Evolutionary conservation across 2,888 invertebrate genomes (phyloP).

Genomic region (Endomychus coccineus): DNA sequence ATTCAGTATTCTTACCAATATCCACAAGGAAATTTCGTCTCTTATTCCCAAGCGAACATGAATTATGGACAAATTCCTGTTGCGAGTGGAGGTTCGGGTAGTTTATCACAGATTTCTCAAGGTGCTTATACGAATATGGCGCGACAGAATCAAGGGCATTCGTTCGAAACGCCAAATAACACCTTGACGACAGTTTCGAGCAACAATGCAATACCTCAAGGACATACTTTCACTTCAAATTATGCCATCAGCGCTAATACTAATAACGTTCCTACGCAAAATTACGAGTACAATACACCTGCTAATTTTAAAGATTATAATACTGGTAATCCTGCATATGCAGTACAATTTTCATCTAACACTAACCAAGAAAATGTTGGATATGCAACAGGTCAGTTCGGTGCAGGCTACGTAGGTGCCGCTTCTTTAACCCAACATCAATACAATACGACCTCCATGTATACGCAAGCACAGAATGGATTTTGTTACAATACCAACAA

Average conservation of each 20-base stretch:
- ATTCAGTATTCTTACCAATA: too few relatives aligned
- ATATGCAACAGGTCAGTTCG: slow-evolving; percentile 5
- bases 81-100: too few relatives aligned
- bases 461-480: slow-evolving; percentile 21
- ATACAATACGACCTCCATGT: slow-evolving; percentile 11
- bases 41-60: too few relatives aligned
- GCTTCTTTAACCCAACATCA: slow-evolving; percentile 10
- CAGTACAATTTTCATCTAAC: neutral
- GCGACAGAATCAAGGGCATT: too few relatives aligned
- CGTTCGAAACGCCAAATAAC: too few relatives aligned
- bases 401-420: slow-evolving; percentile 11
- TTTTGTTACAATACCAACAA: slow-evolving; percentile 15
- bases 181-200: neutral
- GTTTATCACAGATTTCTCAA: too few relatives aligned
- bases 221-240: neutral
- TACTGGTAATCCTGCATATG: neutral
- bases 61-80: too few relatives aligned
- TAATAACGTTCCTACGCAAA: neutral
- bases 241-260: slow-evolving; percentile 1
- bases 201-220: neutral
- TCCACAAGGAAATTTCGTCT: too few relatives aligned
- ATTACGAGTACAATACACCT: neutral
- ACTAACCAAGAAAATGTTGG: neutral
- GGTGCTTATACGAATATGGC: too few relatives aligned
- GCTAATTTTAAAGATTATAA: neutral